Conservation (phyloP, 2,113 vertebrate genomes). For the Paratilapia polleni region DNA sequence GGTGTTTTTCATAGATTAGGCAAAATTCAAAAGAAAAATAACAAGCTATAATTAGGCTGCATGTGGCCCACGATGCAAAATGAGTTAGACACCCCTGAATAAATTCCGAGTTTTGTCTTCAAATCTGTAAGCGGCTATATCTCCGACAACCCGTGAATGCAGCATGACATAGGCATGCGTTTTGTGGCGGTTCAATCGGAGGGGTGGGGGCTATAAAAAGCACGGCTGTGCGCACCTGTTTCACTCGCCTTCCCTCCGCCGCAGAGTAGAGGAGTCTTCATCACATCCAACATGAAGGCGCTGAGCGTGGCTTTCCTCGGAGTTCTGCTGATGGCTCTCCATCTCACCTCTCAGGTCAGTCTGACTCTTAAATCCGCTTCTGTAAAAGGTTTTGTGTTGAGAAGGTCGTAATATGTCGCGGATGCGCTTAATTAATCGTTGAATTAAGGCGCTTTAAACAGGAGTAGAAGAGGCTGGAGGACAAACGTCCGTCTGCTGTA, state of each 20-base stretch:
- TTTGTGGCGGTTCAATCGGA: too few species aligned
- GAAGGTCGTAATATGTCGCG: too few species aligned
- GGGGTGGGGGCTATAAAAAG: background rate
- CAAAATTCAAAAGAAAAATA: too few species aligned
- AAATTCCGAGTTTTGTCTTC: background rate
- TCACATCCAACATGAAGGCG: conserved; percentile 52
- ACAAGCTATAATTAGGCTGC: too few species aligned
- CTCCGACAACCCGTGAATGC: background rate
- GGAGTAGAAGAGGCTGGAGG: background rate
- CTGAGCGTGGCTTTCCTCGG: conserved; percentile 28
- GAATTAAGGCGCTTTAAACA: background rate
- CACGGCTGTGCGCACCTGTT: rapidly evolving
- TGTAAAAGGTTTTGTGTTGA: too few species aligned
- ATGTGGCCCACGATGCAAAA: too few species aligned
- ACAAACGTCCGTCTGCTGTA: background rate
- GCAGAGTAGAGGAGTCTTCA: background rate
- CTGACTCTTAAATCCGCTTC: background rate
- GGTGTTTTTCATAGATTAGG: too few species aligned
- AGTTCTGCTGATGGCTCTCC: conserved; percentile 55
- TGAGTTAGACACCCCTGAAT: too few species aligned
- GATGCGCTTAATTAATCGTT: background rate
- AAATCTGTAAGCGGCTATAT: background rate
- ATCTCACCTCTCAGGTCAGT: conserved; percentile 61
- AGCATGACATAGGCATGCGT: background rate
- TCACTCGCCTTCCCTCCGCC: background rate